phyloP scores from a whole-genome alignment of 1,140 invertebrate genomes.

The Rhynchophorus ferrugineus region DNA sequence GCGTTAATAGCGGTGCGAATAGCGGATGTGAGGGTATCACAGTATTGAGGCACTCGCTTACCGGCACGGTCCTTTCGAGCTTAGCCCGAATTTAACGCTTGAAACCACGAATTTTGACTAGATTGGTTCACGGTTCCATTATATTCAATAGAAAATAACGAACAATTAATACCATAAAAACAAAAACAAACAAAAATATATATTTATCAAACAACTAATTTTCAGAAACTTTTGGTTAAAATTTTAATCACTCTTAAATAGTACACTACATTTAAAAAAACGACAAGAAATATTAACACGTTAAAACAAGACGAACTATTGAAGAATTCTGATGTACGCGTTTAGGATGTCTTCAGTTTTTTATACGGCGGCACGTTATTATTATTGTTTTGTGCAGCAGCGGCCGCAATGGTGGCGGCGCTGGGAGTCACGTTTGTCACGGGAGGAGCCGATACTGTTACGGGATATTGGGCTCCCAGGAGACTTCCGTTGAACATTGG shows the following conservation, averaged over 20 bases:
- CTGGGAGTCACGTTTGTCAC: conserved; percentile 33
- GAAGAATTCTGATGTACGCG: background rate
- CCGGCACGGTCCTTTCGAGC: conserved; percentile 30
- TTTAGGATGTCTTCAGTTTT: conserved; percentile 80
- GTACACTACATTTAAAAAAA: conserved; percentile 2
- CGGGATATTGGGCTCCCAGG: conserved; percentile 38
- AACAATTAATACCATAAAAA: conserved; percentile 1
- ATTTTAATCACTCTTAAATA: no score
- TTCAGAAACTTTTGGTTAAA: background rate
- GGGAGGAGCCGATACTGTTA: conserved; percentile 35
- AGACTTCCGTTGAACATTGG: conserved; percentile 41
- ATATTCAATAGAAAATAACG: conserved; percentile 1
- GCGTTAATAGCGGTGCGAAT: conserved; percentile 32
- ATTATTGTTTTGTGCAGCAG: conserved; percentile 41
- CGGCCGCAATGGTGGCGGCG: conserved; percentile 32
- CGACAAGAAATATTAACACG: conserved; percentile 21
- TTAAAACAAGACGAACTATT: conserved; percentile 23
- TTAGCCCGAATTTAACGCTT: conserved; percentile 13
- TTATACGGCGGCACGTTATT: conserved; percentile 70
- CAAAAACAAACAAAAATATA: conserved; percentile 1
- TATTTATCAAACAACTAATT: background rate
- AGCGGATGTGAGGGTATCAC: conserved; percentile 40
- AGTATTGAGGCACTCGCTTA: conserved; percentile 41
- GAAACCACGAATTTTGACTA: conserved; percentile 25
- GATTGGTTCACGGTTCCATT: conserved; percentile 6